These are phyloP conservation scores for Sisor rabdophorus DNA, from an alignment of 2,113 vertebrate species.

Conservation along the genomic window DNA sequence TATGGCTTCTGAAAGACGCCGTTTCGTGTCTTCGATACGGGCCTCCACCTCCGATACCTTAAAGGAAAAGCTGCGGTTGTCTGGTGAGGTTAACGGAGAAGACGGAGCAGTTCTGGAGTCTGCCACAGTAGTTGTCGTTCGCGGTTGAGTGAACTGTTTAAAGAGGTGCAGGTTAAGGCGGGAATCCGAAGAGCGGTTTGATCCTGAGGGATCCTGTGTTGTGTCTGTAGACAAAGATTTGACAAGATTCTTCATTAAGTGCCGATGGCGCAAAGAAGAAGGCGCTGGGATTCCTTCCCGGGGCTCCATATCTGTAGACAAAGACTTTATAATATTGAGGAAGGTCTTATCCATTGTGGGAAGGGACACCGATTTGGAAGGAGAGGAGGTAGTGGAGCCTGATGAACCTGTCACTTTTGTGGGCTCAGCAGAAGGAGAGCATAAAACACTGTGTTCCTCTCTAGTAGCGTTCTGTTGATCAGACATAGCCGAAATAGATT, in stretches of 20 bases:
- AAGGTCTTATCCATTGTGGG: conserved; percentile 79
- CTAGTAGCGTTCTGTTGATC: conserved; percentile 68
- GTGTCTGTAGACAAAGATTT: conserved; percentile 95
- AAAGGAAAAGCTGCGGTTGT: conserved; percentile 88
- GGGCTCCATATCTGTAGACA: conserved; percentile 89
- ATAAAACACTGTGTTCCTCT: conserved; percentile 46
- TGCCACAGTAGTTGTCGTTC: conserved; percentile 63
- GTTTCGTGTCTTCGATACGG: conserved; percentile 92
- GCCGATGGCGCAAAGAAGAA: conserved; percentile 76
- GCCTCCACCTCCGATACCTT: conserved; percentile 98
- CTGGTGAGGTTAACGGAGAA: conserved; percentile 89
- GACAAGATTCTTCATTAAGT: conserved; percentile 94
- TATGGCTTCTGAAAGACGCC: conserved; percentile 94
- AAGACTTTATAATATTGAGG: conserved; percentile 87
- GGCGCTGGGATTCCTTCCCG: conserved; percentile 72
- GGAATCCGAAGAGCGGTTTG: conserved; percentile 77
- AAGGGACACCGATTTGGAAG: conserved; percentile 74
- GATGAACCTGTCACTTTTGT: conserved; percentile 35
- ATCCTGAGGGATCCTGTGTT: conserved; percentile 72
- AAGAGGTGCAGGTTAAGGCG: conserved; percentile 93
- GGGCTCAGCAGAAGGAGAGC: conserved; percentile 35
- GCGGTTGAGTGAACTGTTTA: conserved; percentile 94
- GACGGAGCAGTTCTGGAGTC: conserved; percentile 97
- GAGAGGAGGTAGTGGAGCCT: conserved; percentile 75
- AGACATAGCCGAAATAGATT: conserved; percentile 43